A percentile compares a stretch with the other conserved stretches of the same genome.
phyloP scores from a whole-genome alignment of 2,113 vertebrate genomes.

The Asarcornis scutulata region DNA sequence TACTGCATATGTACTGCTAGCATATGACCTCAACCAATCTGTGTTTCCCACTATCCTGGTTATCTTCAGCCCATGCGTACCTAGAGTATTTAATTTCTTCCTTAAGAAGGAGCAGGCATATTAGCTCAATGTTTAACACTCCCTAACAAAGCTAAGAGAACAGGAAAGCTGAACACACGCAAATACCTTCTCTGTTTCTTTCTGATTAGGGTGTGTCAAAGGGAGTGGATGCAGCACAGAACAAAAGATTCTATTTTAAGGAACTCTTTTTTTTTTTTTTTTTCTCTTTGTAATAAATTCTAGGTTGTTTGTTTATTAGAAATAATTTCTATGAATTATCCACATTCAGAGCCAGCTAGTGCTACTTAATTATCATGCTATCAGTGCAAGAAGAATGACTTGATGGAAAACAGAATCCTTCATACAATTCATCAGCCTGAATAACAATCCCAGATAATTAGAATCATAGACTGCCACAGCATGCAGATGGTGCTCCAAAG shows the following conservation, averaged over 20 bases:
- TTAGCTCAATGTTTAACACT: not conserved
- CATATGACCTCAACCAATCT: not conserved
- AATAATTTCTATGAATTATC: constrained; percentile 43
- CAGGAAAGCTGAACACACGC: not conserved
- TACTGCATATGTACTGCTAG: not conserved
- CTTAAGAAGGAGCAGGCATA: not conserved
- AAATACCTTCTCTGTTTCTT: not conserved
- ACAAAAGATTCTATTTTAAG: not conserved
- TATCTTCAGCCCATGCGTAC: not conserved
- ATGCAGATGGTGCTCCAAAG: constrained; percentile 44
- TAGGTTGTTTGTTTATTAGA: constrained; percentile 30
- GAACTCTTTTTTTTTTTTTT: not conserved
- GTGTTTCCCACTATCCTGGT: not conserved
- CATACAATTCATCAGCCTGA: constrained; percentile 28
- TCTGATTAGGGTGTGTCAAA: not conserved
- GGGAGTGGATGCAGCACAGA: not conserved
- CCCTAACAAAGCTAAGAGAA: not conserved
- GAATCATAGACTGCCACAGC: not conserved
- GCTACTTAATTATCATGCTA: constrained; percentile 41
- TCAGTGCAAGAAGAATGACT: constrained; percentile 8
- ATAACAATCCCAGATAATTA: constrained; percentile 33
- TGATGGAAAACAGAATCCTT: constrained; percentile 47
- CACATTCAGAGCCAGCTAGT: constrained; percentile 6
- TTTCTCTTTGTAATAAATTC: not conserved
- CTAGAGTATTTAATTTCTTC: not conserved